Evolutionary conservation across 2,797 vertebrate genomes (phyloP), one percentile per base, ranked within the genome.

Genomic region (Cygnus olor): DNA sequence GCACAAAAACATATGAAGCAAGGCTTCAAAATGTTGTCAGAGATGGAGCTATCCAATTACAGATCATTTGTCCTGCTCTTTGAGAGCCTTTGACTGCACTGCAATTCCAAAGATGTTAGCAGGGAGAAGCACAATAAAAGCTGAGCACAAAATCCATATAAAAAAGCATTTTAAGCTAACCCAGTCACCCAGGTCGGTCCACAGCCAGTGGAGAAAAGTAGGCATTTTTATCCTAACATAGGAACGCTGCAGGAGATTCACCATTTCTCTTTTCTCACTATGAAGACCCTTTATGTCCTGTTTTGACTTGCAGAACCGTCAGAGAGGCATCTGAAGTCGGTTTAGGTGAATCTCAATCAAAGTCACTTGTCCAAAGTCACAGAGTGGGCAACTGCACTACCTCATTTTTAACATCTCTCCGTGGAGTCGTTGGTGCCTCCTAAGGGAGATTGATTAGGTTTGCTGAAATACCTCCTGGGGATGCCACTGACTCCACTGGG

Each of bases 1-100:
- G 14, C 79, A 69, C 45, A 86, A 85, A 34, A 88, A 69, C 70
- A 92, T 73, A 42, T 42, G 45, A 92, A 92, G 57, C 0, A 0
- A 77, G 49, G 38, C 68, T 87, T 94, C 64, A 96, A 90, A 94
- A 73, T 84, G 49, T 64, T 68, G 47, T 78, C 64, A 90, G 64
- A 85, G 66, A 66, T 34, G 32, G n/a, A 72, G 16, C 32, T 89
- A 44, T 45, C 27, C 54, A 54, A 85, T 69, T 82, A 40, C n/a
- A 20, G 44, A 68, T 34, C 5, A 77, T 83, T 90, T 94, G 45
- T 83, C 61, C 44, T 64, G 44, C 22, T 90, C 71, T 80, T 8
- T 38, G 68, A 95, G 68, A 93, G 60, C 72, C 58, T 76, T 70
- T 1, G 2, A 90, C 66, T n/a, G 79, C 64, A 82, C 3, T 49